Evolutionary conservation across 2,113 vertebrate species (phyloP).

Genomic region (Anoura caudifer): DNA sequence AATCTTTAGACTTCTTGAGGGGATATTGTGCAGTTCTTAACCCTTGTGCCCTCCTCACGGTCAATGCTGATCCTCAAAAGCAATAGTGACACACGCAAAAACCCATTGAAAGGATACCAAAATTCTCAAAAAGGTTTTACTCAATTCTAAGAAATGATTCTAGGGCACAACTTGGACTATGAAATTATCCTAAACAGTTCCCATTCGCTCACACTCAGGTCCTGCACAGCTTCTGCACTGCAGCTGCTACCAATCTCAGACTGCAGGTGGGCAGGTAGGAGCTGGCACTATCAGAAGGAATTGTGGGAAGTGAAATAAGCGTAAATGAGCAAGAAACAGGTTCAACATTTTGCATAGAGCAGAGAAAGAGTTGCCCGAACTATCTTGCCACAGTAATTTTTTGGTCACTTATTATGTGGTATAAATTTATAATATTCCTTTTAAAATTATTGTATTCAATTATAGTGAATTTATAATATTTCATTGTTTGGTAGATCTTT

Average conservation of each 20-base stretch:
- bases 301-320: not conserved
- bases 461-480: not conserved
- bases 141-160: not conserved
- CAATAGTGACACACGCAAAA: not conserved
- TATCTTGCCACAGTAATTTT: not conserved
- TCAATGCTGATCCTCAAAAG: not conserved
- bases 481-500: not conserved
- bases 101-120: not conserved
- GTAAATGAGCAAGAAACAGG: not conserved
- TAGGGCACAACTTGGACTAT: not conserved
- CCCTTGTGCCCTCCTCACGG: no score
- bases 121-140: not conserved
- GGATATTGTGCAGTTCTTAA: no score
- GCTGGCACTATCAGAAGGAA: accelerated
- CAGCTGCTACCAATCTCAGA: not conserved
- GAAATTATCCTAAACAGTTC: not conserved
- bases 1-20: not conserved
- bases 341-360: accelerated
- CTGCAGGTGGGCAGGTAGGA: no score
- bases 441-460: no score
- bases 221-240: accelerated
- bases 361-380: not conserved
- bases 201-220: not conserved
- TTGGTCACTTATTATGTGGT: not conserved
- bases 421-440: not conserved